Evolutionary conservation across 1,140 invertebrate species (phyloP).

Genomic region (Eriocheir sinensis): DNA sequence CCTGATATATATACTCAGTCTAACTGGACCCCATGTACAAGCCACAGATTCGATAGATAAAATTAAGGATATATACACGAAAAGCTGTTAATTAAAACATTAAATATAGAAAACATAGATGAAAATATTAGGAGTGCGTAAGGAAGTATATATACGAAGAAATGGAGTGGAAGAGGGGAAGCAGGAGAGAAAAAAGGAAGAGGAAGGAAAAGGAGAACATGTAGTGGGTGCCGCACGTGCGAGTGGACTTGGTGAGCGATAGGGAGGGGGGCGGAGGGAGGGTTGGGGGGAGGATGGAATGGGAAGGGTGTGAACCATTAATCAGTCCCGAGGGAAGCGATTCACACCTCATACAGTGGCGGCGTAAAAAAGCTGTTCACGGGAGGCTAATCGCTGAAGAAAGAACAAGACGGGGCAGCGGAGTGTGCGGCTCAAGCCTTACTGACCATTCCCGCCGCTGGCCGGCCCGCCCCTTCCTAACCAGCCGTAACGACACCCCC

Average conservation of each 20-base stretch:
- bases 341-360: constrained; percentile 1
- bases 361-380: neutral
- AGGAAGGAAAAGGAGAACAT: too few species aligned
- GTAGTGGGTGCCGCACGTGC: neutral
- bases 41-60: neutral
- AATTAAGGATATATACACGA: neutral
- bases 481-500: too few species aligned
- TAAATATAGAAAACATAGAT: neutral
- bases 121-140: neutral
- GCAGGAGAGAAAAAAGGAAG: neutral
- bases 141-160: neutral
- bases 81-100: neutral
- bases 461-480: neutral
- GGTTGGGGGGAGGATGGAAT: neutral
- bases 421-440: neutral
- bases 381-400: constrained; percentile 7
- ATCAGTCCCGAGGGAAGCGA: neutral
- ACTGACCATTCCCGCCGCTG: neutral
- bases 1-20: too few species aligned
- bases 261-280: neutral
- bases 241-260: neutral
- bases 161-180: neutral
- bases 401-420: neutral
- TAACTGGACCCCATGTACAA: neutral
- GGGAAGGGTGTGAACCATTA: neutral